Percentiles rank a stretch among this genome's conserved stretches.
These are phyloP conservation scores for Microtus richardsoni DNA, from an alignment of 2,113 vertebrate genomes.

Conservation along the genomic window DNA sequence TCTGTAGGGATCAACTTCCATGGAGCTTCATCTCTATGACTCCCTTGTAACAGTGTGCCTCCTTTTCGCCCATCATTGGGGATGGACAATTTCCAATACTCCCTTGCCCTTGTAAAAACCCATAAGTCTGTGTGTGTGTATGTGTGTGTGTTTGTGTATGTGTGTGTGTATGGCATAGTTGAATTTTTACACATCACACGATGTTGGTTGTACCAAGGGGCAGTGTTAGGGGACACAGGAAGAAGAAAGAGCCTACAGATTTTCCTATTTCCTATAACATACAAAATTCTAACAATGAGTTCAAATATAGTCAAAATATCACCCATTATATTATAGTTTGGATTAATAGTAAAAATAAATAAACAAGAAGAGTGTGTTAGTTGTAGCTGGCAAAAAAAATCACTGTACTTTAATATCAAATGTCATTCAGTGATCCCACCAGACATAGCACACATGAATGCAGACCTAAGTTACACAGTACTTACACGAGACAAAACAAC, in stretches of 20 bases:
- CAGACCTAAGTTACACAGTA: not conserved
- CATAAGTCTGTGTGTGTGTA: not conserved
- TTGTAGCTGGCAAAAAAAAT: not conserved
- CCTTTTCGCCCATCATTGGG: not conserved
- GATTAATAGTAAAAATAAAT: conserved; percentile 28
- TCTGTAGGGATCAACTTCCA: not conserved
- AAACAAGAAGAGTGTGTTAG: not conserved
- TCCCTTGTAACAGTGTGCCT: not conserved
- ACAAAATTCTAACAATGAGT: not conserved
- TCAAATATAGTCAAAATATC: not conserved
- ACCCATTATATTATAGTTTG: not conserved
- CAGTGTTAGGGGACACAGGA: not conserved
- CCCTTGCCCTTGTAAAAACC: not conserved
- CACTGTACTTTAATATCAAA: not conserved
- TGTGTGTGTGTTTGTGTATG: not conserved
- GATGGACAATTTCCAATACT: not conserved
- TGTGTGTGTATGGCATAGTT: not conserved
- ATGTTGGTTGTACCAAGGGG: not conserved
- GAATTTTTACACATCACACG: not conserved
- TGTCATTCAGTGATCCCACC: not conserved
- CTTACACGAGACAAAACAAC: not conserved
- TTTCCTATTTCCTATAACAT: not conserved
- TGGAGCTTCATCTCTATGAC: not conserved
- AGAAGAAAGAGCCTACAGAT: not conserved
- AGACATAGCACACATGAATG: not conserved